phyloP scores from a whole-genome alignment of 2,888 invertebrate genomes.

The Trissonchulus latispiculum region DNA sequence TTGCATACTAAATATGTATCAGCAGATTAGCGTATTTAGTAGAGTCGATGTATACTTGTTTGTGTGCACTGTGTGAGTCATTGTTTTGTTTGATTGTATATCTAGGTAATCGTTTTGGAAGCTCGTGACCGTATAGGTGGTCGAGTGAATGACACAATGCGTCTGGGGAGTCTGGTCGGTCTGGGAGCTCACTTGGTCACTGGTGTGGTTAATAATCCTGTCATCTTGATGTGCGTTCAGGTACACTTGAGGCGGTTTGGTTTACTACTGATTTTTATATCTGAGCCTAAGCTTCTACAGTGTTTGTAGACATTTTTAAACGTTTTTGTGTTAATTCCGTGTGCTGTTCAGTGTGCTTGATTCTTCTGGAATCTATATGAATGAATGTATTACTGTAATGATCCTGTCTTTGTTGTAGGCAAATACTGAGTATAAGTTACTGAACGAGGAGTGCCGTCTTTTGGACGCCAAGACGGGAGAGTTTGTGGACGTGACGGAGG shows the following conservation, averaged over 20 bases:
- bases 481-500: constrained; percentile 37
- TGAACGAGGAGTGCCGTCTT: constrained; percentile 45
- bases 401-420: constrained; percentile 27
- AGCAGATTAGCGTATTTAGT: too few species aligned
- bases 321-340: too few species aligned
- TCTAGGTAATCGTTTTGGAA: constrained; percentile 48
- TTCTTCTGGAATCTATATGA: too few species aligned
- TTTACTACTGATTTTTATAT: too few species aligned
- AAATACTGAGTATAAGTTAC: constrained; percentile 28
- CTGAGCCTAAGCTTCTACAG: too few species aligned
- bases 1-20: too few species aligned
- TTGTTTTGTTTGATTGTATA: too few species aligned
- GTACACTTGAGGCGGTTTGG: constrained; percentile 31
- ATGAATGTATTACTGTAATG: too few species aligned
- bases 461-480: constrained; percentile 38
- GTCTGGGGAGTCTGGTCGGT: constrained; percentile 41
- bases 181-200: constrained; percentile 48
- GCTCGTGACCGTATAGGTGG: constrained; percentile 48
- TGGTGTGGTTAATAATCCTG: constrained; percentile 50
- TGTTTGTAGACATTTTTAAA: too few species aligned
- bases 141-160: constrained; percentile 42
- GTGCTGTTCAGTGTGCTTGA: too few species aligned
- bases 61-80: too few species aligned
- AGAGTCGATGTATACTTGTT: too few species aligned
- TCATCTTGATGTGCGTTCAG: constrained; percentile 49